Conservation (phyloP, 2,888 invertebrate genomes). For the Leptarthrus brevirostris region DNA sequence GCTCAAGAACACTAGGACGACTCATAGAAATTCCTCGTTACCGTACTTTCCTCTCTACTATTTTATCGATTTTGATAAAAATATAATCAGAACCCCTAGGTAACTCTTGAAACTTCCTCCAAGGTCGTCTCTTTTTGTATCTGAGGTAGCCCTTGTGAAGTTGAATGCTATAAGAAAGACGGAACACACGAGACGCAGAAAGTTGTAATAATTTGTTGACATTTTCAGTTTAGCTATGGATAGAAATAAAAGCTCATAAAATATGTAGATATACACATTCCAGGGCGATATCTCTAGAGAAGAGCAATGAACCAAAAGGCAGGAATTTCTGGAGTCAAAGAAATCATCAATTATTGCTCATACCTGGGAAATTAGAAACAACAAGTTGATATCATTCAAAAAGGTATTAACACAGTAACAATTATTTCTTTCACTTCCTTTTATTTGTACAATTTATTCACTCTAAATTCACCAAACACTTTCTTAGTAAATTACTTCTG, state of each 20-base stretch:
- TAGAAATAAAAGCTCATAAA: too few relatives aligned
- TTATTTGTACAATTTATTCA: slow-evolving; percentile 11
- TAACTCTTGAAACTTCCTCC: slow-evolving; percentile 31
- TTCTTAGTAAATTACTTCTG: too few relatives aligned
- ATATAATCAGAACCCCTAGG: slow-evolving; percentile 39
- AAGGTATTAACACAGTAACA: too few relatives aligned
- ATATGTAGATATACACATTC: slow-evolving; percentile 9
- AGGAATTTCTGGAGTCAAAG: slow-evolving; percentile 1
- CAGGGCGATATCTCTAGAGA: background rate
- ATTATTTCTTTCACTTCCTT: background rate
- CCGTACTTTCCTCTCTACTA: background rate
- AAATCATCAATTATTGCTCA: too few relatives aligned
- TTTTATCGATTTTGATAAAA: slow-evolving; percentile 45
- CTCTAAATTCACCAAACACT: background rate
- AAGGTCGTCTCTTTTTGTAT: background rate
- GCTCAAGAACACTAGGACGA: background rate
- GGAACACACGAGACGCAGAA: background rate
- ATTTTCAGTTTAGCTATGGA: too few relatives aligned
- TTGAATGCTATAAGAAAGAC: background rate
- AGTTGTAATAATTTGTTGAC: too few relatives aligned
- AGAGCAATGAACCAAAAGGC: slow-evolving; percentile 26
- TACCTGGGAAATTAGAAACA: too few relatives aligned
- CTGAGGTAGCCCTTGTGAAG: background rate
- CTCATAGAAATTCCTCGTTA: background rate
- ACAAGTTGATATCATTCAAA: too few relatives aligned